Base-by-base conservation (phyloP, 2,888 invertebrate genomes). In the Bruchidius siliquastri region DNA sequence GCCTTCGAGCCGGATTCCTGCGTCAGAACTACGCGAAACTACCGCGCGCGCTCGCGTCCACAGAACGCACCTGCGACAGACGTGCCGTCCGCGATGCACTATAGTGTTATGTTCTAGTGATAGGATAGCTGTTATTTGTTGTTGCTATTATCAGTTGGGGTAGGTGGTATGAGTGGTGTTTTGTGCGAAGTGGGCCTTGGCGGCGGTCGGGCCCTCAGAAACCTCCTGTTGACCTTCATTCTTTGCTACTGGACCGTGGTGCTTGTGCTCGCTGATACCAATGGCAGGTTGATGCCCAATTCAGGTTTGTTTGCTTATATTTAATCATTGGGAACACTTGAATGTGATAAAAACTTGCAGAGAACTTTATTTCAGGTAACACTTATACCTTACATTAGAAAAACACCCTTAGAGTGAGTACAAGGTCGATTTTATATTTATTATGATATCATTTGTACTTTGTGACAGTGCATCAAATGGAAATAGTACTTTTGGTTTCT, bases 141-240 rank as follows among this genome's bases (percentile, higher is more conserved):
- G 49, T 13, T 49, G 49, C 49, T 49, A 13, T 49, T 49, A 49
- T 49, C 49, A 49, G 49, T 49, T 49, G 49, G 49, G 49, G 49
- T 26, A 26, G 26, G 26, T 26, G 26, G 78, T 74, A 75, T 78
- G 78, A 78, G 79, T 76, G 76, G 78, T 79, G 76, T 73, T 76
- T 75, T 78, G 80, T 79, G 77, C 78, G 81, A 80, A 79, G 83
- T 83, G 82, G 82, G 83, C 79, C 78, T 80, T 76, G 79, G 82
- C 80, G 81, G 79, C 76, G 80, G 79, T 80, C 81, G 82, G 80
- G 76, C 70, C 72, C 75, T 76, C 74, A 78, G 81, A 77, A 81
- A 81, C 77, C 79, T 81, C 77, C 76, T 82, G 70, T 76, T 80
- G 72, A 75, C 78, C 73, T 72, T 82, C 71, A 74, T 78, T 69